Conservation (phyloP, 2,888 invertebrate species). For the Ochropacha duplaris region DNA sequence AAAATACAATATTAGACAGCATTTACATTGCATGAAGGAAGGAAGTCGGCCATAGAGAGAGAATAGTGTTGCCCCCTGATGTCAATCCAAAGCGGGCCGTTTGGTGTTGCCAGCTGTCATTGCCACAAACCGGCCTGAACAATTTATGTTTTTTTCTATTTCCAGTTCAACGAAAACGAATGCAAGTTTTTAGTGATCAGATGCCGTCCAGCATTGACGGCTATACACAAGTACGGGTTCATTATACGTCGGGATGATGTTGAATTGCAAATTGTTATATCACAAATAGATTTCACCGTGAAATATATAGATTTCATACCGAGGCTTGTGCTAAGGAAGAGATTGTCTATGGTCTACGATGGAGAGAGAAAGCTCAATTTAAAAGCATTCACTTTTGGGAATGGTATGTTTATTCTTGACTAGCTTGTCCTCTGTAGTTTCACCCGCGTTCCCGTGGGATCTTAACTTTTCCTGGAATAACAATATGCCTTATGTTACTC, state of each 20-base stretch:
- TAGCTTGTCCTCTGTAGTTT: too few species aligned
- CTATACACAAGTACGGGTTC: constrained; percentile 58
- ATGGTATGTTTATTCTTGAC: constrained; percentile 50
- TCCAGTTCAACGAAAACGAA: constrained; percentile 52
- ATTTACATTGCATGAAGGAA: too few species aligned
- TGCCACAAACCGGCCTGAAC: too few species aligned
- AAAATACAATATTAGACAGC: too few species aligned
- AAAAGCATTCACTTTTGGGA: constrained; percentile 52
- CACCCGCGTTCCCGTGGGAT: too few species aligned
- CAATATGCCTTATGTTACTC: too few species aligned
- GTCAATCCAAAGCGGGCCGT: too few species aligned
- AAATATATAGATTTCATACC: constrained; percentile 57
- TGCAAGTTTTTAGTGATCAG: constrained; percentile 65
- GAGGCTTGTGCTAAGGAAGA: constrained; percentile 46
- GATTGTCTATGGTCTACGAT: constrained; percentile 31
- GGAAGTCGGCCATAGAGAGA: too few species aligned
- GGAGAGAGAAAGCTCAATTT: constrained; percentile 44
- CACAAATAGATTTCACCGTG: constrained; percentile 25
- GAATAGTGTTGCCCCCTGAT: too few species aligned
- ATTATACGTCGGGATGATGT: constrained; percentile 41
- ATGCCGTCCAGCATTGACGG: constrained; percentile 41
- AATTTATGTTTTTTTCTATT: constrained; percentile 5
- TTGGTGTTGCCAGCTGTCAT: too few species aligned
- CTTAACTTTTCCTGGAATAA: too few species aligned
- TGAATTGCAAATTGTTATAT: constrained; percentile 44